These are phyloP conservation scores for Eudyptes chrysolophus DNA, from an alignment of 2,113 vertebrate genomes.

Conservation along the genomic window DNA sequence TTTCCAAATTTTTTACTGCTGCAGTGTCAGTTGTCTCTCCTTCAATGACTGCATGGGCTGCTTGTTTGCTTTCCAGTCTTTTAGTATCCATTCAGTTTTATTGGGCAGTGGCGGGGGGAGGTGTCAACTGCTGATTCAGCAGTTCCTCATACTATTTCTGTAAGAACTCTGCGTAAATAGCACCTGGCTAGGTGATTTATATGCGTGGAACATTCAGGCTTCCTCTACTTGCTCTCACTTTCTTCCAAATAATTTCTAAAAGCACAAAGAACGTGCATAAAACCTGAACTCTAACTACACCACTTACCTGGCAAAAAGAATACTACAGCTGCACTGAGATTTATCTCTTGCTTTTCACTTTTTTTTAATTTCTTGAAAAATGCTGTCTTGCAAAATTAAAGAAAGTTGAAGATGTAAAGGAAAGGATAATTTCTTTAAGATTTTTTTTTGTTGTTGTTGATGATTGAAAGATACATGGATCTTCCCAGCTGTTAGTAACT, in stretches of 20 bases:
- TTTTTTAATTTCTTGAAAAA: neutral
- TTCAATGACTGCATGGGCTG: neutral
- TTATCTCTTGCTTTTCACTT: neutral
- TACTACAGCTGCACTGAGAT: neutral
- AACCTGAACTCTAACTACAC: neutral
- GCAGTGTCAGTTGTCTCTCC: neutral
- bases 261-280: neutral
- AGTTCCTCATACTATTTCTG: neutral
- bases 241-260: neutral
- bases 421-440: neutral
- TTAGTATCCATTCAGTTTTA: neutral
- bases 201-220: neutral
- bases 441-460: neutral
- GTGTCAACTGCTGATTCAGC: neutral
- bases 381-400: neutral
- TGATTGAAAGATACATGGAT: neutral
- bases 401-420: neutral
- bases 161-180: neutral
- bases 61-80: neutral
- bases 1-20: neutral
- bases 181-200: neutral
- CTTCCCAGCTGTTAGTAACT: neutral
- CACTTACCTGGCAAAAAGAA: neutral
- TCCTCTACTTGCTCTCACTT: neutral
- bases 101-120: accelerated